Conservation (phyloP, 2,797 vertebrate species). For the Alca torda region DNA sequence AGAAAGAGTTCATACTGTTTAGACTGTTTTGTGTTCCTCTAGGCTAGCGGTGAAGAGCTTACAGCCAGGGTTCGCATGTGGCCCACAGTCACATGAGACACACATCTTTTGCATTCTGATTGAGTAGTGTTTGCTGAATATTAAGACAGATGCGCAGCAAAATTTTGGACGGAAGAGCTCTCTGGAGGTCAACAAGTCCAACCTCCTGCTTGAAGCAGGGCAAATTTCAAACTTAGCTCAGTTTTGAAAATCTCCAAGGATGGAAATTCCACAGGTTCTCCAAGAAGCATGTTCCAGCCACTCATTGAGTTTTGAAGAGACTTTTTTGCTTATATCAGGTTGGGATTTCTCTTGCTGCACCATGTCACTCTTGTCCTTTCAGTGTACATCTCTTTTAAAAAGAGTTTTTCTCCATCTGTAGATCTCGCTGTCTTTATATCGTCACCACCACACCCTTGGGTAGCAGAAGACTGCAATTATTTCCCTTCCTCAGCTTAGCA, state of each 20-base stretch:
- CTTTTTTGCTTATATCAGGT: background rate
- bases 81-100: background rate
- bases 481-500: background rate
- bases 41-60: background rate
- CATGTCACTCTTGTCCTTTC: background rate
- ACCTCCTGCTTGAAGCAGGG: background rate
- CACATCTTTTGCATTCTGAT: background rate
- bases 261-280: background rate
- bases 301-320: background rate
- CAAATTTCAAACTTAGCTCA: background rate
- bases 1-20: background rate
- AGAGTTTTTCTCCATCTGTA: background rate
- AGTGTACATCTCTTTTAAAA: background rate
- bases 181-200: background rate
- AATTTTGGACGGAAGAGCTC: background rate
- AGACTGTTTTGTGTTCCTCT: background rate
- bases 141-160: background rate
- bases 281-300: background rate
- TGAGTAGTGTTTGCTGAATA: background rate
- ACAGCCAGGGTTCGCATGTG: accelerated
- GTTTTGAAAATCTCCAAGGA: background rate
- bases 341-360: background rate
- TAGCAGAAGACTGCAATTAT: background rate
- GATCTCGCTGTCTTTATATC: background rate
- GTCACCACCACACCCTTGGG: background rate